Percentiles rank a stretch among this genome's conserved stretches.
Conservation (phyloP, 1,140 invertebrate genomes). For the Cherax quadricarinatus region DNA sequence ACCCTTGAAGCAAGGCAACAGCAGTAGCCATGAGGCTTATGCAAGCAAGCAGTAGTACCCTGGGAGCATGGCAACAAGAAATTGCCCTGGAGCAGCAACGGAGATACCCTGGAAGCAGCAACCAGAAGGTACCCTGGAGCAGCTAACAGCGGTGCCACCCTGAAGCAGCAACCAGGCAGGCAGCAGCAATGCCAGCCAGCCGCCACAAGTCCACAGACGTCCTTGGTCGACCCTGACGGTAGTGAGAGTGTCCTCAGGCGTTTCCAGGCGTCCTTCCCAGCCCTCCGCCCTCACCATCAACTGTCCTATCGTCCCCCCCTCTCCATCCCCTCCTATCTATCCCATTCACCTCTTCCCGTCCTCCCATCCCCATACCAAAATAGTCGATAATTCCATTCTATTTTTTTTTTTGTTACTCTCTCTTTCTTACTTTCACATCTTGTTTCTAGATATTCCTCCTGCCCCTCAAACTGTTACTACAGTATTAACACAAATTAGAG, state of each 20-base stretch:
- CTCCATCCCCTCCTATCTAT: background rate
- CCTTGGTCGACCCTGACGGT: background rate
- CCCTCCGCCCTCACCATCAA: no score
- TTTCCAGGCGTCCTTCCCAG: no score
- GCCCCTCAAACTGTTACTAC: background rate
- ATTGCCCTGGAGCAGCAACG: no score
- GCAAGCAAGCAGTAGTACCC: no score
- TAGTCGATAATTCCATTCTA: background rate
- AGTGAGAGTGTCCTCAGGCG: background rate
- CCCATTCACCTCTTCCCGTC: background rate
- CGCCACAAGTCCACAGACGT: background rate
- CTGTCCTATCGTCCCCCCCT: background rate
- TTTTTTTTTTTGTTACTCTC: background rate
- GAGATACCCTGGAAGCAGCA: no score
- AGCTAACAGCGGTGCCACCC: no score
- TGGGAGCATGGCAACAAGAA: no score
- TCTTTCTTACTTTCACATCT: background rate
- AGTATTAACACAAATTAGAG: background rate
- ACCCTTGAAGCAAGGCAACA: no score
- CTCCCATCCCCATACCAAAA: background rate
- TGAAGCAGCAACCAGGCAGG: no score
- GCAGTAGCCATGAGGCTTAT: no score
- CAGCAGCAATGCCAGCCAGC: background rate
- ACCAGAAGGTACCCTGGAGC: no score
- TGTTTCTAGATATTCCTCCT: background rate